A percentile compares a stretch with the other conserved stretches of the same genome.
Conservation (phyloP, 2,797 vertebrate species). For the Lerista edwardsae region DNA sequence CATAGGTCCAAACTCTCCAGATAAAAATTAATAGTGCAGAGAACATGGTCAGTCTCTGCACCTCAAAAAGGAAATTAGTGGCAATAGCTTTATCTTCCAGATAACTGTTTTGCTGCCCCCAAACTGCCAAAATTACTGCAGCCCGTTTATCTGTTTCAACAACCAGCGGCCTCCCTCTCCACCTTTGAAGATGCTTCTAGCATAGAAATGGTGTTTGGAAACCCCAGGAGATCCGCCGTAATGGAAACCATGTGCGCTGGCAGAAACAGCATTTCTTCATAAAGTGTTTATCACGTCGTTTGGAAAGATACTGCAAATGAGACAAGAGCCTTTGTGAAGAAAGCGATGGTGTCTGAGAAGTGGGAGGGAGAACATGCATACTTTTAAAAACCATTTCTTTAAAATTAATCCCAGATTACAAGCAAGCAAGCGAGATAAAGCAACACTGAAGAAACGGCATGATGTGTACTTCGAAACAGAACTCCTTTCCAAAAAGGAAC, state of each 20-base stretch:
- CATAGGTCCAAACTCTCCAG: not conserved
- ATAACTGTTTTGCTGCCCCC: slow-evolving; percentile 33
- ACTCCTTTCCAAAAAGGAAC: slow-evolving; percentile 46
- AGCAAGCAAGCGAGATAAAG: slow-evolving; percentile 53
- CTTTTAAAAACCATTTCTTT: not conserved
- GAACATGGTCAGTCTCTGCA: not conserved
- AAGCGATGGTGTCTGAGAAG: slow-evolving; percentile 21
- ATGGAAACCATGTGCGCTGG: slow-evolving; percentile 58
- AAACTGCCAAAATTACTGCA: slow-evolving; percentile 37
- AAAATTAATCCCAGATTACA: slow-evolving; percentile 46
- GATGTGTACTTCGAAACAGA: slow-evolving; percentile 23
- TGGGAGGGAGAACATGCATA: slow-evolving; percentile 33
- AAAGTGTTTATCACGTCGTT: slow-evolving; percentile 55
- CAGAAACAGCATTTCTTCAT: slow-evolving; percentile 59
- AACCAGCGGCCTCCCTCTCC: slow-evolving; percentile 47
- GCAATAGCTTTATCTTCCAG: not conserved
- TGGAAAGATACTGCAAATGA: slow-evolving; percentile 49
- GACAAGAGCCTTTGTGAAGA: slow-evolving; percentile 41
- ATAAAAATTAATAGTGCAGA: not conserved
- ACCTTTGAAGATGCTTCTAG: slow-evolving; percentile 51
- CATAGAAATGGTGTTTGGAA: slow-evolving; percentile 55
- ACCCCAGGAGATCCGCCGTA: slow-evolving; percentile 54
- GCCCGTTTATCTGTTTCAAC: slow-evolving; percentile 27
- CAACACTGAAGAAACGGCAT: slow-evolving; percentile 34
- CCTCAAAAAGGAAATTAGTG: not conserved